Percentiles rank a stretch among this genome's conserved stretches.
Evolutionary conservation across 2,888 invertebrate genomes (phyloP).

Genomic region (Agriopis marginaria): DNA sequence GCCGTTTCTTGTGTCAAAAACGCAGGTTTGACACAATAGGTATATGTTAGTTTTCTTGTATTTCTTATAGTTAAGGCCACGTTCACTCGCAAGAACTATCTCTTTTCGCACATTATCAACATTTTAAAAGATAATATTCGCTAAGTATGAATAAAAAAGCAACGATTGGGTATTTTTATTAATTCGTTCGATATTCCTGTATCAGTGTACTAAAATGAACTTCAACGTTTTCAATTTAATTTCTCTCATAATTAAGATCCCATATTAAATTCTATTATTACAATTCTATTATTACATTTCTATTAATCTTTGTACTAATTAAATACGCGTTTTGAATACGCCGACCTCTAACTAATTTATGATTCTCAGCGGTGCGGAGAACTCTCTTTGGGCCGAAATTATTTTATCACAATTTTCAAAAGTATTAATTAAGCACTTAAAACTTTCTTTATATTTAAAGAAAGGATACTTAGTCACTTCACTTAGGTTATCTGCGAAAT

Average conservation of each 20-base stretch:
- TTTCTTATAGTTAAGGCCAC: too few species aligned
- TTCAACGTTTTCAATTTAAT: not conserved
- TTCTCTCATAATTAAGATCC: constrained; percentile 3
- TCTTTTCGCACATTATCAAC: too few species aligned
- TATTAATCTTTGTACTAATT: constrained; percentile 20
- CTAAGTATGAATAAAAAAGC: too few species aligned
- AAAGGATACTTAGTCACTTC: not conserved
- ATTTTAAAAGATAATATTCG: too few species aligned
- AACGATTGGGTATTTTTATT: too few species aligned
- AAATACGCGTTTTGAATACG: constrained; percentile 25
- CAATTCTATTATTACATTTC: constrained; percentile 13
- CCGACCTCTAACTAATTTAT: constrained; percentile 19
- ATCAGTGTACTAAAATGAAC: not conserved
- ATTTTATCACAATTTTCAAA: constrained; percentile 2
- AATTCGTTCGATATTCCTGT: too few species aligned
- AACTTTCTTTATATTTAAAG: constrained; percentile 5
- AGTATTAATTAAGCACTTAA: constrained; percentile 2
- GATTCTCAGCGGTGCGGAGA: constrained; percentile 14
- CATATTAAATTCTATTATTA: constrained; percentile 8
- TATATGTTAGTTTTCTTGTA: too few species aligned
- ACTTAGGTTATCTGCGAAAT: not conserved
- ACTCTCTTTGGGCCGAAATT: constrained; percentile 10
- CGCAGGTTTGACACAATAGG: too few species aligned
- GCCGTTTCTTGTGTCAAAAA: too few species aligned
- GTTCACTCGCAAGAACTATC: too few species aligned